A percentile compares a stretch with the other conserved stretches of the same genome.
Conservation (phyloP, 2,888 invertebrate species). For the Quadroppia sp. region DNA sequence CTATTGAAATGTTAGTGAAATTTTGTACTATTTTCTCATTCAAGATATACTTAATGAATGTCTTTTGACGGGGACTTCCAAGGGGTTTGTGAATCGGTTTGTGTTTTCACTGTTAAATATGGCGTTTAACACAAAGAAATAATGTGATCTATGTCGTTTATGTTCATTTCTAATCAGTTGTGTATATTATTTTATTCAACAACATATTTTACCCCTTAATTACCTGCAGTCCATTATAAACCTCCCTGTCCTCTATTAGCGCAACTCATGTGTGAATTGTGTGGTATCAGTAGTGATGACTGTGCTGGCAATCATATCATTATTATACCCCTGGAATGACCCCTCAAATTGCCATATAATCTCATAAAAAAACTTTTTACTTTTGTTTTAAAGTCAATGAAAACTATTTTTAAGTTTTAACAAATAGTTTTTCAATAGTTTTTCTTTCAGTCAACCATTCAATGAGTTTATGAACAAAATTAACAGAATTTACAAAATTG, state of each 20-base stretch:
- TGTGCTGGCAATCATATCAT: neutral
- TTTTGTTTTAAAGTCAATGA: neutral
- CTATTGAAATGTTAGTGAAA: too few relatives aligned
- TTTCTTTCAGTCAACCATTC: neutral
- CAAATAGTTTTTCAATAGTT: neutral
- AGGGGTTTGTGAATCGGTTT: too few relatives aligned
- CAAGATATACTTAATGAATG: too few relatives aligned
- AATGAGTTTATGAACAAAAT: neutral
- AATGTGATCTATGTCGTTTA: too few relatives aligned
- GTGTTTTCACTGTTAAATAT: too few relatives aligned
- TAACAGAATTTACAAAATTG: neutral
- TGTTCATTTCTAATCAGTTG: too few relatives aligned
- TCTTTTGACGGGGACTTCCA: too few relatives aligned
- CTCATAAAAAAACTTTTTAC: neutral
- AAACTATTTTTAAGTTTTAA: constrained; percentile 5
- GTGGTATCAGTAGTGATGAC: neutral
- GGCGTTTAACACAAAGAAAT: too few relatives aligned
- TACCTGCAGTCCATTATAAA: too few relatives aligned
- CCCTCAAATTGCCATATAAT: neutral
- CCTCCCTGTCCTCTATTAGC: neutral
- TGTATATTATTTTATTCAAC: too few relatives aligned
- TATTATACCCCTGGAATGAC: neutral
- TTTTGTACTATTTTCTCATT: too few relatives aligned
- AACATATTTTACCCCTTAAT: too few relatives aligned
- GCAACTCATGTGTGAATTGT: neutral